phyloP scores from a whole-genome alignment of 2,888 invertebrate genomes.

The Metalampra italica region DNA sequence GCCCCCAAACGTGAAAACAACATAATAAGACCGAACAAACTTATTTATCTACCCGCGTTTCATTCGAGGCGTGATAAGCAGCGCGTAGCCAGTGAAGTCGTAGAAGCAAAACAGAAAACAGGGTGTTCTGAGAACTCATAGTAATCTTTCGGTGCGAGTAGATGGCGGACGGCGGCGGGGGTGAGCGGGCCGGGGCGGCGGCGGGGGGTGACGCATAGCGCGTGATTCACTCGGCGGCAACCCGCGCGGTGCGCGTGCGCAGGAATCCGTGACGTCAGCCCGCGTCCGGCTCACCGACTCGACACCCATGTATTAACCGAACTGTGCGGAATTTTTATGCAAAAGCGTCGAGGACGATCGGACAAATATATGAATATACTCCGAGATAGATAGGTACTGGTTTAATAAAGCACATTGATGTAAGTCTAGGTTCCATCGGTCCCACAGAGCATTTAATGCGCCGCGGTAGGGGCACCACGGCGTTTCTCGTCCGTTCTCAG shows the following conservation, averaged over 20 bases:
- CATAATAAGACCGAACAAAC: not conserved
- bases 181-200: constrained; percentile 4
- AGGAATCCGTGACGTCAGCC: constrained; percentile 67
- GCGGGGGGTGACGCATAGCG: constrained; percentile 61
- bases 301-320: constrained; percentile 35
- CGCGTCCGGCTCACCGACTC: constrained; percentile 54
- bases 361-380: no score
- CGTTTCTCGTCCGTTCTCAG: no score
- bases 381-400: no score
- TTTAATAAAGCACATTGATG: no score
- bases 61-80: constrained; percentile 16
- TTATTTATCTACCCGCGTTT: constrained; percentile 16
- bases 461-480: no score
- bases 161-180: constrained; percentile 42
- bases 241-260: constrained; percentile 42
- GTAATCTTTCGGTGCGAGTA: constrained; percentile 34
- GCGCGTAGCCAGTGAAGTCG: constrained; percentile 10
- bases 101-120: constrained; percentile 38
- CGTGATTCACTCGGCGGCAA: constrained; percentile 52
- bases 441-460: no score
- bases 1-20: constrained; percentile 13
- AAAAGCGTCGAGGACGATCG: not conserved
- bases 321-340: constrained; percentile 16
- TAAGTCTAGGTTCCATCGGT: no score
- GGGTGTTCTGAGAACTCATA: constrained; percentile 38